A percentile compares a stretch with the other conserved stretches of the same genome.
Conservation (phyloP, 1,140 invertebrate species). For the Anoplophora glabripennis region DNA sequence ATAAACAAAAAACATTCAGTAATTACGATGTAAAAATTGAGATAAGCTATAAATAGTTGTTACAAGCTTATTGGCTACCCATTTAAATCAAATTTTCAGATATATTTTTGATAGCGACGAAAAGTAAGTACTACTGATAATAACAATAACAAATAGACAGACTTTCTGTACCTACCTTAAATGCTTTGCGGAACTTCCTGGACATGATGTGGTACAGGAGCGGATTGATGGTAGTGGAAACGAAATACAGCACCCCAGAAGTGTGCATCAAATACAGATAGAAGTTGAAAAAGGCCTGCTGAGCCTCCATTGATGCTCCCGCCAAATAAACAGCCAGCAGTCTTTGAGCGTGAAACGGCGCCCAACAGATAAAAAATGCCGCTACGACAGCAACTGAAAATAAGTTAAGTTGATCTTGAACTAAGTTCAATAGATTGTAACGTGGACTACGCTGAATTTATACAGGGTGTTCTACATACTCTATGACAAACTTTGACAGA, state of each 20-base stretch:
- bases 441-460: too few species aligned
- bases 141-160: too few species aligned
- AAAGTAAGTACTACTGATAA: too few species aligned
- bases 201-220: conserved; percentile 87
- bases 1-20: too few species aligned
- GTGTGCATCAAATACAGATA: conserved; percentile 65
- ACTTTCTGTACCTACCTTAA: conserved; percentile 61
- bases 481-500: too few species aligned
- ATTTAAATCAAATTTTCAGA: too few species aligned
- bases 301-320: conserved; percentile 36
- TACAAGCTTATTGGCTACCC: too few species aligned
- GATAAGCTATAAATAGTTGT: too few species aligned
- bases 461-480: too few species aligned
- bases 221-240: conserved; percentile 78
- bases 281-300: conserved; percentile 48
- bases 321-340: conserved; percentile 66
- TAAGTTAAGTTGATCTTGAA: conserved; percentile 9
- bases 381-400: conserved; percentile 87
- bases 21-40: too few species aligned
- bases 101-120: too few species aligned
- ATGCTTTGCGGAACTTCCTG: conserved; percentile 79
- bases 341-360: conserved; percentile 88
- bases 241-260: conserved; percentile 69
- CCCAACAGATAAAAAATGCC: conserved; percentile 93
- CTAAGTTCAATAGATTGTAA: too few species aligned